Conservation (phyloP, 2,113 vertebrate species). For the Brachyistius frenatus region DNA sequence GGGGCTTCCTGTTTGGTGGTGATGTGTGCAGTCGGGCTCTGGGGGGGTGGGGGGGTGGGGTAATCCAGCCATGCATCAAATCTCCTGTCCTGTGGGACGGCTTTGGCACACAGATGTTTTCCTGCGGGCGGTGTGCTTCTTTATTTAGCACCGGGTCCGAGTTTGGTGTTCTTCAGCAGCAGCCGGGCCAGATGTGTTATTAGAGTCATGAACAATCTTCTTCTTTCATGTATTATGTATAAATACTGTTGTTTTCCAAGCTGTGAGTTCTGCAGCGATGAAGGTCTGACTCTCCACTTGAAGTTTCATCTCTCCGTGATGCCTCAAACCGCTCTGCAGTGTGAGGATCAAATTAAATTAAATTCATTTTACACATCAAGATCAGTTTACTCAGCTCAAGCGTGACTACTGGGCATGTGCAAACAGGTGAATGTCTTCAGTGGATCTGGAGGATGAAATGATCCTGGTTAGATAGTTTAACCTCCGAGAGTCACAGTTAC, state of each 20-base stretch:
- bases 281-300: background rate
- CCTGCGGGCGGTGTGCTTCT: conserved; percentile 15
- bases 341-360: background rate
- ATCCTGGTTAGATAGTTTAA: no score
- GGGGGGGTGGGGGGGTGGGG: conserved; percentile 1
- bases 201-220: conserved; percentile 15
- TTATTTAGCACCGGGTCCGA: conserved; percentile 40
- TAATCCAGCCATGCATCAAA: conserved; percentile 60
- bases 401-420: no score
- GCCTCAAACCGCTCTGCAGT: background rate
- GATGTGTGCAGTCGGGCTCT: conserved; percentile 3
- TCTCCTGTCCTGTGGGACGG: conserved; percentile 47
- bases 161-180: conserved; percentile 18
- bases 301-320: background rate
- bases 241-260: background rate
- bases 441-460: no score
- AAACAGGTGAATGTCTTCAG: no score
- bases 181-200: conserved; percentile 14
- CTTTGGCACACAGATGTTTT: conserved; percentile 47
- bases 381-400: no score
- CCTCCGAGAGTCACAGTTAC: no score
- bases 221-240: conserved; percentile 7
- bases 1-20: conserved; percentile 14
- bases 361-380: no score
- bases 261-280: background rate